Evolutionary conservation across 2,888 invertebrate species (phyloP).

Genomic region (Nebria salina): DNA sequence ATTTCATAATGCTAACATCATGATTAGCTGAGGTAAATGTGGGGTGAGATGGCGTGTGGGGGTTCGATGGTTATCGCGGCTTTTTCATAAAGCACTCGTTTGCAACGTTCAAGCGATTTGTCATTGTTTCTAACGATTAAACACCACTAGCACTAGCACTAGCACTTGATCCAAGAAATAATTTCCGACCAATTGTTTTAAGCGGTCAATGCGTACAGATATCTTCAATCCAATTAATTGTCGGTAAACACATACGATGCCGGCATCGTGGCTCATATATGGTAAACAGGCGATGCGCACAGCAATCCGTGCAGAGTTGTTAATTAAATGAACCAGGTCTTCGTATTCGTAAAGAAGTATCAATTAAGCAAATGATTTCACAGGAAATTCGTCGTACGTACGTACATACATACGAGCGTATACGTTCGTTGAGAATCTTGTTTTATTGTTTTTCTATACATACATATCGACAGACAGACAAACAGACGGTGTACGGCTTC

Average conservation of each 20-base stretch:
- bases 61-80: neutral
- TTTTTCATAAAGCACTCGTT: neutral
- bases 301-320: constrained; percentile 10
- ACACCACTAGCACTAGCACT: too few species aligned
- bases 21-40: constrained; percentile 32
- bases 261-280: constrained; percentile 2
- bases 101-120: neutral
- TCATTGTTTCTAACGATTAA: constrained; percentile 1
- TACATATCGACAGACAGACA: neutral
- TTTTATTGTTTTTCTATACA: neutral
- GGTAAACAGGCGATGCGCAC: constrained; percentile 9
- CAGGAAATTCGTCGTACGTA: constrained; percentile 44
- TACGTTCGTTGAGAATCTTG: constrained; percentile 3
- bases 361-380: constrained; percentile 54
- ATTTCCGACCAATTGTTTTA: too few species aligned
- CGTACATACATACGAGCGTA: neutral
- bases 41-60: neutral
- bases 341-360: constrained; percentile 48
- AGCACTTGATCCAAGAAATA: neutral
- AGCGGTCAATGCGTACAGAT: too few species aligned
- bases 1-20: constrained; percentile 38
- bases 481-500: neutral
- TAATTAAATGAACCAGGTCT: neutral
- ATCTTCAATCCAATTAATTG: constrained; percentile 4
- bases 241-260: constrained; percentile 3